Conservation (phyloP, 2,797 vertebrate genomes). For the Nothura maculosa region DNA sequence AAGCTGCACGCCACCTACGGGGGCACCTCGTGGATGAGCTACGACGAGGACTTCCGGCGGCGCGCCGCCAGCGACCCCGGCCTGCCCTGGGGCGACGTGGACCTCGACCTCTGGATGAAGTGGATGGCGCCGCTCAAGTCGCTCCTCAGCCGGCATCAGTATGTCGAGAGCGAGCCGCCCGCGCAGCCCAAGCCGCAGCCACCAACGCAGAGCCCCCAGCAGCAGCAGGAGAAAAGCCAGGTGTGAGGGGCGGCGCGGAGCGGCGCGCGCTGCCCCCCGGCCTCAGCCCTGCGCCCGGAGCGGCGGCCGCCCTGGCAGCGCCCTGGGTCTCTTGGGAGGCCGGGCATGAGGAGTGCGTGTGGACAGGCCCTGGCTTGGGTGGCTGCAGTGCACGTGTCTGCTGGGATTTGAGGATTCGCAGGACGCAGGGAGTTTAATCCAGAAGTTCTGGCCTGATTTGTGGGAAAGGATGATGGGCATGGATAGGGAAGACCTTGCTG, state of each 20-base stretch:
- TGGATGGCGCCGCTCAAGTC: slow-evolving; percentile 74
- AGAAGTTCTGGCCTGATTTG: not conserved
- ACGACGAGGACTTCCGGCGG: slow-evolving; percentile 73
- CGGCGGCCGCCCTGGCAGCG: too few species aligned
- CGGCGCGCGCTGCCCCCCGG: too few species aligned
- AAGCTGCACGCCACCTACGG: slow-evolving; percentile 73
- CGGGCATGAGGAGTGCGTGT: too few species aligned
- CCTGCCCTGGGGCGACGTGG: slow-evolving; percentile 71
- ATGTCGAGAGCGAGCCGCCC: slow-evolving; percentile 1
- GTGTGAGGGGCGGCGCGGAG: slow-evolving; percentile 31
- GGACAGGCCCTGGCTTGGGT: not conserved
- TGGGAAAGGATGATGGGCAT: not conserved
- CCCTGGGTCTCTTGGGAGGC: too few species aligned
- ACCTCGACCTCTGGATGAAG: slow-evolving; percentile 75
- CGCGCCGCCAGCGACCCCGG: slow-evolving; percentile 68
- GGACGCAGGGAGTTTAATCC: not conserved
- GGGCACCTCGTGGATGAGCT: slow-evolving; percentile 71
- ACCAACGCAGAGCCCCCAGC: slow-evolving; percentile 9
- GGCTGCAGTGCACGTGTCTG: not conserved
- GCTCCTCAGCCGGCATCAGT: slow-evolving; percentile 24
- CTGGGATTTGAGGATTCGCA: not conserved
- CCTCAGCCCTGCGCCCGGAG: too few species aligned
- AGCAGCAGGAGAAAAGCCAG: slow-evolving; percentile 69
- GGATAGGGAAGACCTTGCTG: too few species aligned
- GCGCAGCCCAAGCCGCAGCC: not conserved